Conservation (phyloP, 2,797 vertebrate genomes). For the Podarcis lilfordi region DNA sequence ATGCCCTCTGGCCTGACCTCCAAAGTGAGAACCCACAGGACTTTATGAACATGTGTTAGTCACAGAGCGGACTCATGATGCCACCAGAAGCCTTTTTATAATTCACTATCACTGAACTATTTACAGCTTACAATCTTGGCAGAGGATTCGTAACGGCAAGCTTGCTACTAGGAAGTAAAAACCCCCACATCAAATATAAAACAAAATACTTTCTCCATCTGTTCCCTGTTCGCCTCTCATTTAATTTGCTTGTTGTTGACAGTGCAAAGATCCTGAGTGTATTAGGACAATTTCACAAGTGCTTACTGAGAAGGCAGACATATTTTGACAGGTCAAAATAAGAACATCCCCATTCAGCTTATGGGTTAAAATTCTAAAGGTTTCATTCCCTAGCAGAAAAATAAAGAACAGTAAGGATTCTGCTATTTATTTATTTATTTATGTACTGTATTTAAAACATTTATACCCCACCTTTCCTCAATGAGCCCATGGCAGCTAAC, state of each 20-base stretch:
- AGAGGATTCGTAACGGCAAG: neutral
- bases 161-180: neutral
- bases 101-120: conserved; percentile 7
- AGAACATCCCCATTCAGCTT: neutral
- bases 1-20: neutral
- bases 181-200: neutral
- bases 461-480: neutral
- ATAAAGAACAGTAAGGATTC: neutral
- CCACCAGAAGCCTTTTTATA: conserved; percentile 14
- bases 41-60: neutral
- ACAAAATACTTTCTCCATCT: conserved; percentile 12
- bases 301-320: neutral
- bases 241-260: conserved; percentile 5
- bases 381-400: neutral
- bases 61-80: neutral
- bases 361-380: neutral
- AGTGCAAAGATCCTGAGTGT: neutral
- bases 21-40: conserved; percentile 1
- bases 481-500: neutral
- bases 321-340: neutral
- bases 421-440: neutral
- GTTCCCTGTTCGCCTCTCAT: neutral
- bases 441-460: neutral
- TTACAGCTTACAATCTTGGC: conserved; percentile 27
- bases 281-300: neutral